These are phyloP conservation scores for Enchytraeus crypticus DNA, from an alignment of 2,888 invertebrate genomes.

Conservation along the genomic window DNA sequence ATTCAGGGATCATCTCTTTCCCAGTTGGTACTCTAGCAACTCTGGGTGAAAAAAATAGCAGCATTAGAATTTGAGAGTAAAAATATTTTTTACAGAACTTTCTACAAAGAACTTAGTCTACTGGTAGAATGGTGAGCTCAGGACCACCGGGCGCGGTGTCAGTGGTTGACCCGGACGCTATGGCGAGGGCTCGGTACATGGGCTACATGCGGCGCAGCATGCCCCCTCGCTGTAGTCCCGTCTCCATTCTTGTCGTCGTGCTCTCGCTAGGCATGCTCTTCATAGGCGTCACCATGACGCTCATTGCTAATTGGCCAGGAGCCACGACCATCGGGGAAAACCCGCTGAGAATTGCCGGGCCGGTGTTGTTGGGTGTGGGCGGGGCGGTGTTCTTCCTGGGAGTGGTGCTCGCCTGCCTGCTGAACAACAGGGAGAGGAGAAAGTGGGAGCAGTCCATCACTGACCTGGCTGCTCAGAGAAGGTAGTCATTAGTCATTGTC, in stretches of 20 bases:
- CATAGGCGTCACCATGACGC: slow-evolving; percentile 26
- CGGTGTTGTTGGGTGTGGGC: slow-evolving; percentile 22
- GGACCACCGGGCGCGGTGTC: not conserved
- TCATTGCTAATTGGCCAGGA: slow-evolving; percentile 28
- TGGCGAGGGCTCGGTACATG: slow-evolving; percentile 12
- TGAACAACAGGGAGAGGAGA: not conserved
- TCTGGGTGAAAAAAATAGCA: too few species aligned
- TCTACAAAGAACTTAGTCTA: too few species aligned
- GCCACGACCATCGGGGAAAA: slow-evolving; percentile 23
- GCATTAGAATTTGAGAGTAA: too few species aligned
- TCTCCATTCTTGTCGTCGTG: slow-evolving; percentile 24
- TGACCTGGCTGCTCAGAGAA: slow-evolving; percentile 3
- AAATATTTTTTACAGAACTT: too few species aligned
- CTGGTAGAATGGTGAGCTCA: too few species aligned
- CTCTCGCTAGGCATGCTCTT: slow-evolving; percentile 24
- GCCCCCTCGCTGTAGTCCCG: slow-evolving; percentile 20
- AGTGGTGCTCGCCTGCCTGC: slow-evolving; percentile 10
- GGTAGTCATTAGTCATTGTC: too few species aligned
- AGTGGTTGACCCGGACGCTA: slow-evolving; percentile 4
- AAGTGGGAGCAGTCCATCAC: slow-evolving; percentile 10
- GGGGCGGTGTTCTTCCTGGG: slow-evolving; percentile 13
- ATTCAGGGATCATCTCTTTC: too few species aligned
- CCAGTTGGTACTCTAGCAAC: too few species aligned
- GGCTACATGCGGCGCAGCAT: slow-evolving; percentile 12
- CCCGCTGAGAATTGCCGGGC: slow-evolving; percentile 26